Percentiles rank a stretch among this genome's conserved stretches.
Conservation (phyloP, 2,888 invertebrate genomes). For the Patella caerulea region DNA sequence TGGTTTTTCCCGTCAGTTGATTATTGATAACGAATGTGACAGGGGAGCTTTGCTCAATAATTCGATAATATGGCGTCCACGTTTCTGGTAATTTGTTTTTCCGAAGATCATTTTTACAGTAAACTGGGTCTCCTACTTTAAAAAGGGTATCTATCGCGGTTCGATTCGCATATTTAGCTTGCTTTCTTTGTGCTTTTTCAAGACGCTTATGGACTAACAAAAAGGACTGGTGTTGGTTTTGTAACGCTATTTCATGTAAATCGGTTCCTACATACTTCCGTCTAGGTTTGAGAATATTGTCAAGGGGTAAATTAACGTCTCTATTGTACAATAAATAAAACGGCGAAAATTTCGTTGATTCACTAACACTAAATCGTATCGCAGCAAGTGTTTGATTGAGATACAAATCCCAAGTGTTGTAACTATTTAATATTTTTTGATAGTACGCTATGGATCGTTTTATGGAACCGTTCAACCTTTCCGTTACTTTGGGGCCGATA, state of each 20-base stretch:
- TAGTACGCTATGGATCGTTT: constrained; percentile 24
- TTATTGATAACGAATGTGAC: constrained; percentile 22
- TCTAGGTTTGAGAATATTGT: constrained; percentile 34
- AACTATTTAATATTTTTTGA: constrained; percentile 21
- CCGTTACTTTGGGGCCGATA: constrained; percentile 26
- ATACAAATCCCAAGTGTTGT: constrained; percentile 31
- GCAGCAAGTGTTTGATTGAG: constrained; percentile 35
- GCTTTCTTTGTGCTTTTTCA: constrained; percentile 31
- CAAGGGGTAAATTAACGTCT: constrained; percentile 33
- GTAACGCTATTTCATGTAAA: constrained; percentile 30
- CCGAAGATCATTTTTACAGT: constrained; percentile 28
- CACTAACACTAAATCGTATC: constrained; percentile 30
- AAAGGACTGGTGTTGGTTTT: constrained; percentile 38
- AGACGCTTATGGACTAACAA: constrained; percentile 22
- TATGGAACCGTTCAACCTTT: constrained; percentile 26
- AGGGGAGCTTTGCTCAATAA: constrained; percentile 32
- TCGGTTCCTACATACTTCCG: constrained; percentile 34
- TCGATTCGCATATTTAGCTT: constrained; percentile 33
- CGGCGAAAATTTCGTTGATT: too few species aligned
- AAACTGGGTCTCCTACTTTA: constrained; percentile 37
- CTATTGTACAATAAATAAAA: constrained; percentile 34
- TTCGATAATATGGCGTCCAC: constrained; percentile 37
- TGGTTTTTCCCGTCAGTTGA: constrained; percentile 11
- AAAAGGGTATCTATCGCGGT: constrained; percentile 24
- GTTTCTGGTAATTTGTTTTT: constrained; percentile 33